Base-by-base conservation (phyloP, 2,888 invertebrate species). In the Balanococcus diminutus region DNA sequence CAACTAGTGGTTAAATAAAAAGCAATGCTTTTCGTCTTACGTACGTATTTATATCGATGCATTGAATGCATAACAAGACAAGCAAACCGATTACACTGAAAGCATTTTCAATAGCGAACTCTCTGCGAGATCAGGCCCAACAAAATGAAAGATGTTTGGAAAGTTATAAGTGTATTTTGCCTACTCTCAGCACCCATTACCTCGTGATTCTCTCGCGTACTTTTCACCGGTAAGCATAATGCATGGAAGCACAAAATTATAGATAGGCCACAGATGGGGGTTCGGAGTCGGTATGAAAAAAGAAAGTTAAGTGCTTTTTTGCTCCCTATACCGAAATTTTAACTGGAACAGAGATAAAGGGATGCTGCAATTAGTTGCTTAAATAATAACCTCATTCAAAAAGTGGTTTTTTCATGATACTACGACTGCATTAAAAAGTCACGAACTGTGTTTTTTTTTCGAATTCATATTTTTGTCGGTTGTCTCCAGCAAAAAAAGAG, bases 161-260 rank as follows among this genome's bases (percentile, higher is more conserved):
- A 56, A 56, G 56, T 56, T 56, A 56, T 56, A 56, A 56, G 56
- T 56, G 56, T 56, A 56, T 56, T 56, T 56, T 56, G 56, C 56
- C 22, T n/a, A n/a, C n/a, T n/a, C n/a, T n/a, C n/a, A 39, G 11
- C 11, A 39, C 39, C 56, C 56, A 16, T 36, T 81, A 36, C 36
- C 22, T 11, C 4, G 8, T 36, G n/a, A 28, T 31, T 81, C 39
- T 36, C 25, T 72, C 25, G 22, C 39, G 36, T 36, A 3, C 31
- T 36, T 81, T 39, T 36, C 81, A 39, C 81, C 81, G 19, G 39
- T 8, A 36, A 39, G 11, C 31, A 32, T 32, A 32, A 32, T 81
- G n/a, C 81, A 39, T 81, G n/a, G n/a, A n/a, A n/a, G n/a, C n/a
- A n/a, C n/a, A n/a, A n/a, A n/a, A n/a, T 19, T 39, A 32, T 75